Evolutionary conservation across 2,113 vertebrate species (phyloP).

Genomic region (Tichodroma muraria): DNA sequence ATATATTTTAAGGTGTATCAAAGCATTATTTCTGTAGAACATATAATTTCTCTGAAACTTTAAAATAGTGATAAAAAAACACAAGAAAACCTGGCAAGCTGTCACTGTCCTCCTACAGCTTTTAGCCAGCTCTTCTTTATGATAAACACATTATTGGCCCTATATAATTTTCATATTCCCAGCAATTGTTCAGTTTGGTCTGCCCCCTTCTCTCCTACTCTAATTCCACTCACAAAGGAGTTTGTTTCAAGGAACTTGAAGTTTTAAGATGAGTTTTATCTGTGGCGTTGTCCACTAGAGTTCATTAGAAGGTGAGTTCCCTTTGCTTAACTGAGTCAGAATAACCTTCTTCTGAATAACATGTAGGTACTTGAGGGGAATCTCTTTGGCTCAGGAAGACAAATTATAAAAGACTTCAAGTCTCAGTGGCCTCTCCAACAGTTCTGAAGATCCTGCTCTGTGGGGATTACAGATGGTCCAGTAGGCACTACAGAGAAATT

Average conservation of each 20-base stretch:
- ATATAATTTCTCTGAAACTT: background rate
- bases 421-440: background rate
- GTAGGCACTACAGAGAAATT: background rate
- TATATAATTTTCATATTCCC: slow-evolving; percentile 5
- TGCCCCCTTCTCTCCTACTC: background rate
- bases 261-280: background rate
- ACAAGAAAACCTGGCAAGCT: slow-evolving; percentile 26
- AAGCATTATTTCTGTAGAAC: background rate
- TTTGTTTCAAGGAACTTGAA: background rate
- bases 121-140: slow-evolving; percentile 41
- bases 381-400: background rate
- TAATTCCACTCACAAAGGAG: background rate
- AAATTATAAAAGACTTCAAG: background rate
- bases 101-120: slow-evolving; percentile 39
- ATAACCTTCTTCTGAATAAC: background rate
- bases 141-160: slow-evolving; percentile 22
- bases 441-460: background rate
- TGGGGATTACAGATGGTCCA: background rate
- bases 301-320: background rate
- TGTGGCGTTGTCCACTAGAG: background rate
- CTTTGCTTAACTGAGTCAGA: background rate
- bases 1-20: background rate
- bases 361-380: background rate
- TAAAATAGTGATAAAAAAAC: background rate
- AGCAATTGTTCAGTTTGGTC: slow-evolving; percentile 8